Evolutionary conservation across 2,113 vertebrate genomes (phyloP), one percentile per base, ranked within the genome.

Genomic region (Lagopus muta): DNA sequence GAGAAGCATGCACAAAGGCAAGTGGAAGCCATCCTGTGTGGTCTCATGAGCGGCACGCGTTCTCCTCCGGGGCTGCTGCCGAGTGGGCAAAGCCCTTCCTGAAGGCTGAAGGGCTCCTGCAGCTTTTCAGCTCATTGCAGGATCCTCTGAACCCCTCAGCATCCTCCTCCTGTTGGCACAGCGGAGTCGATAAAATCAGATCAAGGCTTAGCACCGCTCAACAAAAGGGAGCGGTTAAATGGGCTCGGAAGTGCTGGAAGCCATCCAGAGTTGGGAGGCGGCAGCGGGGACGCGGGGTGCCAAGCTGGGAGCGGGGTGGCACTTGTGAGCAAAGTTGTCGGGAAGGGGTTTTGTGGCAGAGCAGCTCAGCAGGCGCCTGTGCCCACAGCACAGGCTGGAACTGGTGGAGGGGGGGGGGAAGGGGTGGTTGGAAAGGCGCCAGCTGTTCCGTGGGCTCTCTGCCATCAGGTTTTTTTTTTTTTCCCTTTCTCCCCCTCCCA

Each of bases 321-420:
- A 90, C 96, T 97, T 92, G 92, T 90, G 94, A 94, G 93, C 88
- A 96, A 97, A 96, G 96, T 96, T 97, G 91, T 94, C 87, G 93
- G 95, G 84, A 96, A 97, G 96, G 94, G 91, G 83, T 95, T 96
- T 89, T 16, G 74, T 71, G 76, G 94, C 80, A n/a, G 94, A 97
- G 92, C 93, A 96, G 96, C 94, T 97, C 97, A 96, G 97, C 96
- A 97, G 96, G 87, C 47, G 77, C 92, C 95, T 87, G 95, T 94
- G 94, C 95, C 95, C 93, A 91, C 21, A 89, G 72, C 93, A 86
- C 65, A 38, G 91, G 89, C 76, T 78, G 89, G 94, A 93, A 89
- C 70, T 0, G 91, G 90, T 83, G 83, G 88, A 82, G 87, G 74
- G 81, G 90, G 89, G 83, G 89, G 82, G 90, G 86, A 83, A 88